Conservation (phyloP, 1,140 invertebrate genomes). For the Tribolium castaneum region DNA sequence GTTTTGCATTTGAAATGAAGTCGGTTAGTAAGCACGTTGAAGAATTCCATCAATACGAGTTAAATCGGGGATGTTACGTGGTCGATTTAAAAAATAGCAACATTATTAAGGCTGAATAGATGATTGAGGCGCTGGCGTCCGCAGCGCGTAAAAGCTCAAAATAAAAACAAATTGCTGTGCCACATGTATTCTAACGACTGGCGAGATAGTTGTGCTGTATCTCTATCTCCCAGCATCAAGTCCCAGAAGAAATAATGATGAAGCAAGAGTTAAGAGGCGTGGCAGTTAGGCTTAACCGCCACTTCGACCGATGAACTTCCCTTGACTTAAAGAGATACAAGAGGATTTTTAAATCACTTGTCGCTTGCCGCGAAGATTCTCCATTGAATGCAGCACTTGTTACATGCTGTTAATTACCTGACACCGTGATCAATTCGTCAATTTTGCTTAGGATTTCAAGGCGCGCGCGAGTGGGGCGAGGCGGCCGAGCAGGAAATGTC, state of each 20-base stretch:
- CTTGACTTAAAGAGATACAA: slow-evolving; percentile 35
- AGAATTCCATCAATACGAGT: neutral
- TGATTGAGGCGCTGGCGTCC: neutral
- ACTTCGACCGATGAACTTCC: slow-evolving; percentile 43
- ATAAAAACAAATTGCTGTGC: slow-evolving; percentile 20
- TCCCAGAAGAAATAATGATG: slow-evolving; percentile 40
- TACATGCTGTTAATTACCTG: neutral
- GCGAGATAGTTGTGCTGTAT: slow-evolving; percentile 29
- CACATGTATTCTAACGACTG: slow-evolving; percentile 23
- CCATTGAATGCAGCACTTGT: neutral
- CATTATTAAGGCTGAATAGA: neutral
- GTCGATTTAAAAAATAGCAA: neutral
- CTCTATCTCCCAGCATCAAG: slow-evolving; percentile 34
- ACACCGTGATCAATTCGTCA: neutral
- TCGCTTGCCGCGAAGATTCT: neutral
- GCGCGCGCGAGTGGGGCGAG: neutral
- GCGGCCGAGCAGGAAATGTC: slow-evolving; percentile 25
- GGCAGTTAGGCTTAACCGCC: slow-evolving; percentile 38
- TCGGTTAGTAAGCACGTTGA: neutral
- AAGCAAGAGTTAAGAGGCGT: slow-evolving; percentile 40
- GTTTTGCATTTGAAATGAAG: slow-evolving; percentile 2
- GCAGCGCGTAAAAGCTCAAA: neutral
- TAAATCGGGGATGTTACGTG: slow-evolving; percentile 1
- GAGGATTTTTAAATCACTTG: slow-evolving; percentile 29
- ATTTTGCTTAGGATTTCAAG: neutral